A percentile compares a stretch with the other conserved stretches of the same genome.
These are phyloP conservation scores for Brachyhypopomus gauderio DNA, from an alignment of 2,113 vertebrate genomes.

Conservation along the genomic window DNA sequence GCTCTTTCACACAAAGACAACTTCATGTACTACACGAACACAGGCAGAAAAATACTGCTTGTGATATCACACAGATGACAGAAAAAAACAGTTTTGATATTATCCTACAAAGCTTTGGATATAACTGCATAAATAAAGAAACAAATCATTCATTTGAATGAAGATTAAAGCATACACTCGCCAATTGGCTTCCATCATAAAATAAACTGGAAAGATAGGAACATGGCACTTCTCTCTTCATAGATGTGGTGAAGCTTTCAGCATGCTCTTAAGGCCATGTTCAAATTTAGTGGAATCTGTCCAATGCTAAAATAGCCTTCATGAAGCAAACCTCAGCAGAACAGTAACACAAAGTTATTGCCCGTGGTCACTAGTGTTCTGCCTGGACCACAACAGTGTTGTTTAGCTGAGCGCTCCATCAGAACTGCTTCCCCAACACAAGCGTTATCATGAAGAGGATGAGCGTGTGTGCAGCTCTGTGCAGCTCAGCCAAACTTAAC, in stretches of 20 bases:
- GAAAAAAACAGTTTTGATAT: neutral
- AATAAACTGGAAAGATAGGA: neutral
- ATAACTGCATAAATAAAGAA: neutral
- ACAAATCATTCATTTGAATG: neutral
- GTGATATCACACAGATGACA: neutral
- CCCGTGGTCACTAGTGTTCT: conserved; percentile 6
- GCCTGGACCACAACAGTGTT: conserved; percentile 2
- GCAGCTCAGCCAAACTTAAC: conserved; percentile 37
- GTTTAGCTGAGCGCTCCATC: conserved; percentile 22
- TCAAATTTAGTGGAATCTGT: neutral
- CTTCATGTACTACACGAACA: neutral
- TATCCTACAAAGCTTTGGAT: neutral
- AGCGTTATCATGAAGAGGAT: conserved; percentile 34
- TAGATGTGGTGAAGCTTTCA: neutral
- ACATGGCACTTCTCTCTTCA: neutral
- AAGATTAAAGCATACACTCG: too few species aligned
- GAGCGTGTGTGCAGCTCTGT: conserved; percentile 32
- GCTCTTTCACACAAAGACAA: neutral
- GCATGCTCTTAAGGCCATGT: neutral
- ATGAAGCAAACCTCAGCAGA: neutral
- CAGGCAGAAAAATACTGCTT: neutral
- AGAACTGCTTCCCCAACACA: conserved; percentile 10
- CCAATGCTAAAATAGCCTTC: conserved; percentile 5
- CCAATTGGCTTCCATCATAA: neutral
- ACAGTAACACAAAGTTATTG: conserved; percentile 19